Evolutionary conservation across 2,113 vertebrate species (phyloP).

Genomic region (Alces alces): DNA sequence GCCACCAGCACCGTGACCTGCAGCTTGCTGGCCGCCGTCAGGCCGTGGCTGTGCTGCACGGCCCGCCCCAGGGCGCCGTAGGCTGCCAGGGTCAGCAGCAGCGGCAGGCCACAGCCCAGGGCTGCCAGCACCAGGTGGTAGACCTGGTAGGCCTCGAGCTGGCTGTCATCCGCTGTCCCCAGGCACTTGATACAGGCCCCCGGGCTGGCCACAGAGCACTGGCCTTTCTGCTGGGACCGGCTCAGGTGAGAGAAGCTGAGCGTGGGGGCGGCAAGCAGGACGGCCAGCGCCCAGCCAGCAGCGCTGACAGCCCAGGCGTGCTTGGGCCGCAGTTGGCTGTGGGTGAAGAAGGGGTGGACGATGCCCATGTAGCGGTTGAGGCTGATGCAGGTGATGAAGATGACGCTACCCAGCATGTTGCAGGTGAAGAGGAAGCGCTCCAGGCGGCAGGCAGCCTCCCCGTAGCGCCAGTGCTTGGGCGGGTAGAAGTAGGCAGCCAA

Average conservation of each 20-base stretch:
- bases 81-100: conserved; percentile 81
- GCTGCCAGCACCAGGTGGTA: conserved; percentile 78
- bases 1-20: conserved; percentile 80
- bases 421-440: conserved; percentile 86
- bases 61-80: conserved; percentile 77
- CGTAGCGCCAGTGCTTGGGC: conserved; percentile 80
- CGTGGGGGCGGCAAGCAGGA: conserved; percentile 76
- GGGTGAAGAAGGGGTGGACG: conserved; percentile 81
- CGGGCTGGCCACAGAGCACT: accelerated
- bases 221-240: accelerated
- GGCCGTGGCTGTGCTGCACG: conserved; percentile 75
- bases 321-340: conserved; percentile 65
- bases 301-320: conserved; percentile 78
- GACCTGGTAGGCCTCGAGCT: neutral
- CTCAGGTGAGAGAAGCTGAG: conserved; percentile 74
- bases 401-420: conserved; percentile 85
- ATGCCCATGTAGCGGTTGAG: conserved; percentile 85
- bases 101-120: conserved; percentile 83
- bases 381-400: conserved; percentile 88
- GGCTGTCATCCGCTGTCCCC: neutral
- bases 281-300: conserved; percentile 76
- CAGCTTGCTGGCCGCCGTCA: conserved; percentile 76
- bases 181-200: conserved; percentile 64
- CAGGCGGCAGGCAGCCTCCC: conserved; percentile 72
- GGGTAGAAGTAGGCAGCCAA: conserved; percentile 79